A percentile compares a stretch with the other conserved stretches of the same genome.
These are phyloP conservation scores for Oreochromis aureus DNA, from an alignment of 2,113 vertebrate species.

Conservation along the genomic window DNA sequence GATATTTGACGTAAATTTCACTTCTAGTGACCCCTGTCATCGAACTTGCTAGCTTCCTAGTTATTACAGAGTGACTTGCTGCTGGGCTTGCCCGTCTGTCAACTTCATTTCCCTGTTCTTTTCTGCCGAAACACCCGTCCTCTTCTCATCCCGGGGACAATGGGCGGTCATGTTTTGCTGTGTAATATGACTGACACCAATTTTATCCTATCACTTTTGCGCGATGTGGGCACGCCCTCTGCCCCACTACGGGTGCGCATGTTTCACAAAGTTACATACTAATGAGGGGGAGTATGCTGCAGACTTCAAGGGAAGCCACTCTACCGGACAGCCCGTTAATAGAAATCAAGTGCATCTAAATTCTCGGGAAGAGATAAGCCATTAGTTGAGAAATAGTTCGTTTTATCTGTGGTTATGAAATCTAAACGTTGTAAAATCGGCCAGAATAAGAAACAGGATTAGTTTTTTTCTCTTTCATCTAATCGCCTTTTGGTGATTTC, in stretches of 20 bases:
- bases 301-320: not conserved
- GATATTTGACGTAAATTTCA: not conserved
- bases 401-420: not conserved
- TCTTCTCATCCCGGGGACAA: constrained; percentile 42
- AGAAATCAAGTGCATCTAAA: not conserved
- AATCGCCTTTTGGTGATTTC: not conserved
- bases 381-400: not conserved
- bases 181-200: not conserved
- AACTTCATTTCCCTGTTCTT: constrained; percentile 70
- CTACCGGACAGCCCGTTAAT: not conserved
- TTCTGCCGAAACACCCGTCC: constrained; percentile 24
- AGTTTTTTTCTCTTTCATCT: not conserved
- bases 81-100: constrained; percentile 43
- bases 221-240: not conserved
- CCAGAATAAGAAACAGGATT: not conserved
- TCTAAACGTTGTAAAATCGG: not conserved
- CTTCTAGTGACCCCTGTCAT: constrained; percentile 2
- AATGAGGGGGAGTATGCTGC: not conserved
- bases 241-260: not conserved
- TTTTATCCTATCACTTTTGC: constrained; percentile 13
- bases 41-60: constrained; percentile 31
- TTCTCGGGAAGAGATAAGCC: not conserved
- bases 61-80: not conserved
- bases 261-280: not conserved
- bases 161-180: constrained; percentile 52